Evolutionary conservation across 2,888 invertebrate species (phyloP).

Genomic region (Cerastoderma edule): DNA sequence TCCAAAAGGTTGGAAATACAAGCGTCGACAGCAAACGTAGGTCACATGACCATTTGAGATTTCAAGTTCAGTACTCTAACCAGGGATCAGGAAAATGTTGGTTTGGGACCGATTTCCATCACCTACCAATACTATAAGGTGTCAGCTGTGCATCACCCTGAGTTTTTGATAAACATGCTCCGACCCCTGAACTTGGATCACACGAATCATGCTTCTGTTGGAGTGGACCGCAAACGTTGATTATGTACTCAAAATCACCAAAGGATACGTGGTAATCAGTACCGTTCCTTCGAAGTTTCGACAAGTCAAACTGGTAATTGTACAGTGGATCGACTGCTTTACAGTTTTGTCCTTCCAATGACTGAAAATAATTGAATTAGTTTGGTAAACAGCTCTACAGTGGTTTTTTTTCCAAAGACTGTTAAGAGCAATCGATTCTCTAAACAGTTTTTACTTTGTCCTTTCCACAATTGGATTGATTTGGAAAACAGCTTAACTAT

Average conservation of each 20-base stretch:
- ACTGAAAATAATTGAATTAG: constrained; percentile 43
- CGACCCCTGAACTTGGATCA: constrained; percentile 40
- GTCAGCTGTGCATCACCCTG: constrained; percentile 39
- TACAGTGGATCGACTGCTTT: constrained; percentile 77
- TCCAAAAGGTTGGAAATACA: too few species aligned
- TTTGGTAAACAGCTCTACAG: too few species aligned
- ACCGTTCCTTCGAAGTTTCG: constrained; percentile 63
- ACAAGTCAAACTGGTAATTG: constrained; percentile 78
- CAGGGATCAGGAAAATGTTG: too few species aligned
- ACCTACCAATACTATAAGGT: constrained; percentile 64
- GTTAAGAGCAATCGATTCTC: too few species aligned
- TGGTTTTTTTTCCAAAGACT: too few species aligned
- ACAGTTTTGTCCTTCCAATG: constrained; percentile 70
- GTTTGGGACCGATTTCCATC: too few species aligned
- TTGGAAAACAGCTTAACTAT: too few species aligned
- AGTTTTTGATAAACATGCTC: constrained; percentile 70
- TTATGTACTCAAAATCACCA: constrained; percentile 68
- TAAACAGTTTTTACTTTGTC: too few species aligned
- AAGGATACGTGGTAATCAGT: constrained; percentile 70
- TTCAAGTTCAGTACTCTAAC: too few species aligned
- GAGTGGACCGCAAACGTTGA: constrained; percentile 79
- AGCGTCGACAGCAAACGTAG: too few species aligned
- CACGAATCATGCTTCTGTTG: constrained; percentile 48
- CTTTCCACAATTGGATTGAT: too few species aligned
- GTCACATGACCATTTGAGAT: too few species aligned